Conservation (phyloP, 2,113 vertebrate species). For the Leptobrachium leishanense region DNA sequence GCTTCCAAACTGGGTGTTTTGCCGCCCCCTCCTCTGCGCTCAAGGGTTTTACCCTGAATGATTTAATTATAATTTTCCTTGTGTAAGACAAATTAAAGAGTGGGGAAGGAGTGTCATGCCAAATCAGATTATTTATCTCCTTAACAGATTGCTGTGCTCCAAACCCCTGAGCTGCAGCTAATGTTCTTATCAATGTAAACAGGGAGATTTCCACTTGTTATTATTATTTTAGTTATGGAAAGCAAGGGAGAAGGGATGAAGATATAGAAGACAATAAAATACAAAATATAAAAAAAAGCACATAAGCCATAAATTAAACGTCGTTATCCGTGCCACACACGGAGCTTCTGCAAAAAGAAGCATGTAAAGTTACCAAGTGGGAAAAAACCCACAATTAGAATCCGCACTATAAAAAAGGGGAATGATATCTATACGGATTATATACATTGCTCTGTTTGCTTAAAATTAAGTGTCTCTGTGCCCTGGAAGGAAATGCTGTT, state of each 20-base stretch:
- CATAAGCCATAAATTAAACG: no score
- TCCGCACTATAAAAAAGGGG: no score
- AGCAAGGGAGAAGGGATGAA: neutral
- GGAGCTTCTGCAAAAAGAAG: no score
- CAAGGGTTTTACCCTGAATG: slow-evolving; percentile 86
- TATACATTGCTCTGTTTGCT: no score
- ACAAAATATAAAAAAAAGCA: no score
- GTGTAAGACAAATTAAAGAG: slow-evolving; percentile 94
- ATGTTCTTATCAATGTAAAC: slow-evolving; percentile 32
- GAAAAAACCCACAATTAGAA: no score
- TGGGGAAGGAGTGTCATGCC: slow-evolving; percentile 81
- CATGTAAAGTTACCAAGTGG: no score
- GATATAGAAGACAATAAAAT: neutral
- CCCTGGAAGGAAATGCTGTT: no score
- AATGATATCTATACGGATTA: no score
- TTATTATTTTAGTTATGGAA: slow-evolving; percentile 28
- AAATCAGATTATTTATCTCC: slow-evolving; percentile 96
- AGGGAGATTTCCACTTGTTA: neutral
- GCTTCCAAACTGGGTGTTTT: slow-evolving; percentile 69
- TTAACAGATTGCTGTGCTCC: slow-evolving; percentile 88
- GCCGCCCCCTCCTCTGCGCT: slow-evolving; percentile 69
- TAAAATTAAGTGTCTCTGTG: no score
- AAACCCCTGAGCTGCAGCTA: slow-evolving; percentile 72
- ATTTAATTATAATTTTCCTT: slow-evolving; percentile 95
- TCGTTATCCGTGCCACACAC: no score